Evolutionary conservation across 2,888 invertebrate genomes (phyloP).

Genomic region (Cosmorhoe ocellata): DNA sequence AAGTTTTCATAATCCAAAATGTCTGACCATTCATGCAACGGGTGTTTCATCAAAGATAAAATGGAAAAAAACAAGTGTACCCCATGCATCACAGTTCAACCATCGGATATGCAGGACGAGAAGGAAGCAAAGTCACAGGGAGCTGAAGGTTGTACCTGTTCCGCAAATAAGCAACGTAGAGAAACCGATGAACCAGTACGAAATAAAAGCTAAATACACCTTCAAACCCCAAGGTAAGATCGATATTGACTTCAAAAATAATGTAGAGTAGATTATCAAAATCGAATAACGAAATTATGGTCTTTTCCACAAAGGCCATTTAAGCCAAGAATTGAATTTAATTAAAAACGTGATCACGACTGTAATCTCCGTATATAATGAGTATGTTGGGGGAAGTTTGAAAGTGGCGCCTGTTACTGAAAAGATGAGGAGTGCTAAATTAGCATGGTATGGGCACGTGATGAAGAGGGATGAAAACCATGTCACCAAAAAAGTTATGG

Average conservation of each 20-base stretch:
- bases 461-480: too few species aligned
- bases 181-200: conserved; percentile 4
- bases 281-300: too few species aligned
- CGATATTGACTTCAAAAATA: not conserved
- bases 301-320: too few species aligned
- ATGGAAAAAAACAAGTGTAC: conserved; percentile 38
- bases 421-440: too few species aligned
- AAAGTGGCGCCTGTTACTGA: too few species aligned
- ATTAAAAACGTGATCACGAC: too few species aligned
- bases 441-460: too few species aligned
- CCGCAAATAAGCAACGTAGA: conserved; percentile 37
- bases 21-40: conserved; percentile 37
- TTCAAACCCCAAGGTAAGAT: not conserved
- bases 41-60: conserved; percentile 35
- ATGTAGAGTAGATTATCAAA: too few species aligned
- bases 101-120: conserved; percentile 15
- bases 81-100: conserved; percentile 36
- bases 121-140: conserved; percentile 9
- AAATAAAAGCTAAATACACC: not conserved
- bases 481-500: too few species aligned
- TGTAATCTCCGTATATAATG: too few species aligned
- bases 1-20: conserved; percentile 28
- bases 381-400: too few species aligned
- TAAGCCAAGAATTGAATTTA: too few species aligned
- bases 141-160: conserved; percentile 17